These are phyloP conservation scores for Microplitis demolitor DNA, from an alignment of 1,140 invertebrate genomes.

Conservation along the genomic window DNA sequence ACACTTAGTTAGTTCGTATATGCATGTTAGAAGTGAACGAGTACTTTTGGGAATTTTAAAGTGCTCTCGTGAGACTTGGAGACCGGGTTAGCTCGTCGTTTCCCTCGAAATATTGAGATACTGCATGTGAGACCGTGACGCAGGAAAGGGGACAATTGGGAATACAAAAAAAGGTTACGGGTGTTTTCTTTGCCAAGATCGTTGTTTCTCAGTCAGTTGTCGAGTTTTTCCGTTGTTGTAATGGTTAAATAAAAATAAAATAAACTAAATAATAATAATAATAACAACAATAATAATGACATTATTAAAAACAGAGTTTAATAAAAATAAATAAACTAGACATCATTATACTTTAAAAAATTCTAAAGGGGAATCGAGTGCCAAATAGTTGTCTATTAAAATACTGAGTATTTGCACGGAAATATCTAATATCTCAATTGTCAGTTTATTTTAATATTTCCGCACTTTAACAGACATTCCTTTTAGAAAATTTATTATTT, in stretches of 20 bases:
- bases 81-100: conserved; percentile 15
- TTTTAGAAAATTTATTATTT: not conserved
- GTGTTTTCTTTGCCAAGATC: conserved; percentile 1
- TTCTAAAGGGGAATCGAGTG: not conserved
- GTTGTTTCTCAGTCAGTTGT: conserved; percentile 16
- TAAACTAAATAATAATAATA: not conserved
- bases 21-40: not conserved
- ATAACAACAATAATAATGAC: not conserved
- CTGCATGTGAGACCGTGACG: conserved; percentile 18
- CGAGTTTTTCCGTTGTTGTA: not conserved
- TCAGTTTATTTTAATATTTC: conserved; percentile 9
- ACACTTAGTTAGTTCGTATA: not conserved
- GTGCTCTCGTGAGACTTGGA: conserved; percentile 25
- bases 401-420: conserved; percentile 5
- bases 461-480: not conserved
- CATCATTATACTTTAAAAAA: not conserved
- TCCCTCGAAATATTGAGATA: conserved; percentile 33
- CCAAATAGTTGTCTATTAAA: conserved; percentile 7
- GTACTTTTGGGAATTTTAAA: conserved; percentile 29
- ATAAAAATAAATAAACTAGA: conserved; percentile 7
- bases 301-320: not conserved
- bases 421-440: conserved; percentile 15
- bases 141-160: conserved; percentile 13
- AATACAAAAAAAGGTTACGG: conserved; percentile 2
- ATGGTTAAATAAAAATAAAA: not conserved